Conservation (phyloP, 2,888 invertebrate genomes). For the Xanthorhoe designata region DNA sequence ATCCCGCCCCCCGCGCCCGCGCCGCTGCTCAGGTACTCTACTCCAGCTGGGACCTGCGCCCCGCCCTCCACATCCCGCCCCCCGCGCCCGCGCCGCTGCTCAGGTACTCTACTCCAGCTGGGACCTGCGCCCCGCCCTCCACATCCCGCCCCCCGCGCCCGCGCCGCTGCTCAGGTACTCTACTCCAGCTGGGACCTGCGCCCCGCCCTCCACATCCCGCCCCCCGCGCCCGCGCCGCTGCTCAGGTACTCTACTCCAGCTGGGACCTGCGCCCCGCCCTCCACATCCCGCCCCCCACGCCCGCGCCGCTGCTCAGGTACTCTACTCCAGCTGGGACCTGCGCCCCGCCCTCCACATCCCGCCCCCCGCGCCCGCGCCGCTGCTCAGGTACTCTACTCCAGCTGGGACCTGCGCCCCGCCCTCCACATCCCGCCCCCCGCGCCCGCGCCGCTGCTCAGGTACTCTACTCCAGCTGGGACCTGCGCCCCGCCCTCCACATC, state of each 20-base stretch:
- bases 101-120: slow-evolving; percentile 89
- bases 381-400: slow-evolving; percentile 66
- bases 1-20: slow-evolving; percentile 64
- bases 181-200: slow-evolving; percentile 94
- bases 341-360: slow-evolving; percentile 87
- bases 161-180: slow-evolving; percentile 18
- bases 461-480: not conserved
- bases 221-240: slow-evolving; percentile 45
- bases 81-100: slow-evolving; percentile 31
- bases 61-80: slow-evolving; percentile 86
- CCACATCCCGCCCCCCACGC: slow-evolving; percentile 75
- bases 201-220: slow-evolving; percentile 86
- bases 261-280: slow-evolving; percentile 92
- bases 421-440: slow-evolving; percentile 79
- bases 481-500: too few relatives aligned
- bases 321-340: slow-evolving; percentile 90
- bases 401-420: slow-evolving; percentile 92
- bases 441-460: slow-evolving; percentile 49
- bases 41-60: slow-evolving; percentile 93
- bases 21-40: slow-evolving; percentile 63
- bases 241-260: slow-evolving; percentile 73
- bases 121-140: slow-evolving; percentile 90
- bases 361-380: slow-evolving; percentile 45
- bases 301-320: slow-evolving; percentile 49
- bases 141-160: slow-evolving; percentile 71